Evolutionary conservation across 2,888 invertebrate species (phyloP).

Genomic region (Melipona beecheii): DNA sequence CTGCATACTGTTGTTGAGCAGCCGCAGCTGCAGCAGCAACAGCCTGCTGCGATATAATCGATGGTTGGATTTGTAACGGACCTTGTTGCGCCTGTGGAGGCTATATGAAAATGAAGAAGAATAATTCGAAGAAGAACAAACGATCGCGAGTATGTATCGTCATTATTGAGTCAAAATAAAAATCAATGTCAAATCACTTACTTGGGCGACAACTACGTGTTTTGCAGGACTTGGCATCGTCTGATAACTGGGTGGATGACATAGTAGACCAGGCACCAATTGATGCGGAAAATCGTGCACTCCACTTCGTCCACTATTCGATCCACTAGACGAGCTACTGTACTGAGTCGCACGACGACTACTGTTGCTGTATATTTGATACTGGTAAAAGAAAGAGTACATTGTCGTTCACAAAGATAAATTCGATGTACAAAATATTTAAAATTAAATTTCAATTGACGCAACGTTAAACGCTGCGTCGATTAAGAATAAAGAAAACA

Average conservation of each 20-base stretch:
- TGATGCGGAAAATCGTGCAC: slow-evolving; percentile 94
- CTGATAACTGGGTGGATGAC: slow-evolving; percentile 94
- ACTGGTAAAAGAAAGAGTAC: slow-evolving; percentile 85
- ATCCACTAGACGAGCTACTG: slow-evolving; percentile 87
- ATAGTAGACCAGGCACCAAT: slow-evolving; percentile 96
- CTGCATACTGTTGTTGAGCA: slow-evolving; percentile 92
- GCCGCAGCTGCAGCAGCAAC: slow-evolving; percentile 86
- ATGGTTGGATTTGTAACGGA: slow-evolving; percentile 91
- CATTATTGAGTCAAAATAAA: neutral
- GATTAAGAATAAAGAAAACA: neutral
- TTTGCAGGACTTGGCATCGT: slow-evolving; percentile 90
- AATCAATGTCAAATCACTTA: slow-evolving; percentile 56
- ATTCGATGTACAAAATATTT: neutral
- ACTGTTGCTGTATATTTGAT: slow-evolving; percentile 91
- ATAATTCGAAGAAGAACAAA: neutral
- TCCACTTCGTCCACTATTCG: slow-evolving; percentile 80
- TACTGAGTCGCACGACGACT: slow-evolving; percentile 85
- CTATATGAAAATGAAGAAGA: slow-evolving; percentile 47
- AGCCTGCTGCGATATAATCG: slow-evolving; percentile 91
- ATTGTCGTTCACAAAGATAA: neutral
- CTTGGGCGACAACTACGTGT: slow-evolving; percentile 88
- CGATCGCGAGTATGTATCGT: neutral
- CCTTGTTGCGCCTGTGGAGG: slow-evolving; percentile 87
- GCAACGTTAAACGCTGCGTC: neutral
- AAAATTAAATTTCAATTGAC: neutral